phyloP scores from a whole-genome alignment of 1,140 invertebrate genomes.

The Dolichoris vasculosae region DNA sequence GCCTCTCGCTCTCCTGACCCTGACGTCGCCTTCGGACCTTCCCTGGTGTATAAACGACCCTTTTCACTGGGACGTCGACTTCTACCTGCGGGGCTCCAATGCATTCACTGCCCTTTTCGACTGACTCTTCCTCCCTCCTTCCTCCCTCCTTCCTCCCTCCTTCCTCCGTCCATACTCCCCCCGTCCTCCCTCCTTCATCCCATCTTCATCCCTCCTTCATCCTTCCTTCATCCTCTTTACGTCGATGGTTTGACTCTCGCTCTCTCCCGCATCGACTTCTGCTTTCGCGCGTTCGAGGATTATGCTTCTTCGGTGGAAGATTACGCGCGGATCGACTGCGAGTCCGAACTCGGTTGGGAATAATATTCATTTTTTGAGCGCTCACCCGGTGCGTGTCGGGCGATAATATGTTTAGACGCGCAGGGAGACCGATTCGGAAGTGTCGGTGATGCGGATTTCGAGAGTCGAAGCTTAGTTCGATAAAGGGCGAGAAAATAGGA shows the following conservation, averaged over 20 bases:
- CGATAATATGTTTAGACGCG: slow-evolving; percentile 21
- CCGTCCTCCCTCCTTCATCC: not conserved
- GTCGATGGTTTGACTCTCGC: too few relatives aligned
- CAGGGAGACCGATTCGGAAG: not conserved
- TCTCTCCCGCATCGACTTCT: slow-evolving; percentile 16
- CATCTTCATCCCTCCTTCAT: not conserved
- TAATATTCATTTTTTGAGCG: not conserved
- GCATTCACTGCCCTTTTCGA: not conserved
- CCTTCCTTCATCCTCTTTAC: too few relatives aligned
- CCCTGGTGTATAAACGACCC: slow-evolving; percentile 19
- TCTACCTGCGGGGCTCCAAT: slow-evolving; percentile 34
- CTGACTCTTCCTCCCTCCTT: not conserved
- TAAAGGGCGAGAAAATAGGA: not conserved
- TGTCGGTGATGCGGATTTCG: not conserved
- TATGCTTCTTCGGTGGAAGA: slow-evolving; percentile 28
- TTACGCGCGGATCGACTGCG: slow-evolving; percentile 8
- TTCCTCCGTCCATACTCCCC: not conserved
- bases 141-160: not conserved
- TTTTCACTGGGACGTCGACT: slow-evolving; percentile 41
- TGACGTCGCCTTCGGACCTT: slow-evolving; percentile 4
- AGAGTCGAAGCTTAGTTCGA: not conserved
- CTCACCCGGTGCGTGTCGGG: not conserved
- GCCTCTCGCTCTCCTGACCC: slow-evolving; percentile 9
- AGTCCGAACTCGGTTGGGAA: not conserved
- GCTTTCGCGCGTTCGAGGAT: not conserved